Evolutionary conservation across 2,888 invertebrate species (phyloP).

Genomic region (Frankliniella intonsa): DNA sequence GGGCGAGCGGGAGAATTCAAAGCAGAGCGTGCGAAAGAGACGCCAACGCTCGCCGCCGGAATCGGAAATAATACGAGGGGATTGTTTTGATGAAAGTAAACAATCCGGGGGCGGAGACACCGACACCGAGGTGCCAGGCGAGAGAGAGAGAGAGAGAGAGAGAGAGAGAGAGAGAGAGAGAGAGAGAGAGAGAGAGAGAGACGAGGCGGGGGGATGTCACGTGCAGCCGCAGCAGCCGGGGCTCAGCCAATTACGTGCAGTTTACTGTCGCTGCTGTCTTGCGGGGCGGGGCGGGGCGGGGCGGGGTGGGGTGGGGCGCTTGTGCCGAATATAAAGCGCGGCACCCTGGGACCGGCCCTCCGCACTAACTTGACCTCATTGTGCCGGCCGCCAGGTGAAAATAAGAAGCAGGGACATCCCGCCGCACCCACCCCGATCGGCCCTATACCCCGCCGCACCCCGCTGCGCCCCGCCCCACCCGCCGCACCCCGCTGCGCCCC

Average conservation of each 20-base stretch:
- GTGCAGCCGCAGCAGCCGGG: too few relatives aligned
- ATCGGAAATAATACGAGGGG: neutral
- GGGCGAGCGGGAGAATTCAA: too few relatives aligned
- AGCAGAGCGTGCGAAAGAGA: too few relatives aligned
- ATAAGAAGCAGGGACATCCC: neutral
- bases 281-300: neutral
- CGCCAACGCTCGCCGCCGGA: neutral
- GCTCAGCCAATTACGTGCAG: neutral
- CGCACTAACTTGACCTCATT: conserved; percentile 19
- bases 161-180: neutral
- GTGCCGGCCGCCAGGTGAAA: conserved; percentile 5
- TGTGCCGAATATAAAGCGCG: neutral
- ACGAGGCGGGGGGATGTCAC: neutral
- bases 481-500: neutral
- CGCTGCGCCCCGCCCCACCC: neutral
- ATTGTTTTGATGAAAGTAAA: neutral
- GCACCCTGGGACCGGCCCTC: too few relatives aligned
- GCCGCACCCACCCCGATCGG: neutral
- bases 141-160: neutral
- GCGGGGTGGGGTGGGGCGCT: neutral
- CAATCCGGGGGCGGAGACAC: neutral
- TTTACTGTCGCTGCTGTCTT: conserved; percentile 8
- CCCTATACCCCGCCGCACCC: neutral
- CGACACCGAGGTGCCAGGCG: neutral
- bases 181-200: too few relatives aligned